These are phyloP conservation scores for Brachionus sp. DNA, from an alignment of 1,140 invertebrate species.

Conservation along the genomic window DNA sequence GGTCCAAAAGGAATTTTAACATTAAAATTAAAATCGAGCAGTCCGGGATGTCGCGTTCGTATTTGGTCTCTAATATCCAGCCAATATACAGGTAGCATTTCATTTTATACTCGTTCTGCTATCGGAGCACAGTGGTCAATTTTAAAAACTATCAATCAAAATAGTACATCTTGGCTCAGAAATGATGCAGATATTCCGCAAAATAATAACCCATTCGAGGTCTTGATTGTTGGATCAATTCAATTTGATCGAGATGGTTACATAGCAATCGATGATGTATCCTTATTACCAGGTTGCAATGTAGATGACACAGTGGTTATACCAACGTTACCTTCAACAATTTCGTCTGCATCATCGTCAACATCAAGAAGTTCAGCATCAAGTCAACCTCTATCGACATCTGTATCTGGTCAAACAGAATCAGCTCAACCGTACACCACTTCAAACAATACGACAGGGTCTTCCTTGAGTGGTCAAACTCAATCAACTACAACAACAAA, in stretches of 20 bases:
- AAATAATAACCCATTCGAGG: conserved; percentile 46
- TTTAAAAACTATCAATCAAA: not conserved
- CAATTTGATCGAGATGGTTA: conserved; percentile 51
- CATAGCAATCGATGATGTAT: conserved; percentile 58
- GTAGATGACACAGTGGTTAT: conserved; percentile 25
- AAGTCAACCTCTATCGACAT: not conserved
- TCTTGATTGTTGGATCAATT: conserved; percentile 53
- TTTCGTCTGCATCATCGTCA: not conserved
- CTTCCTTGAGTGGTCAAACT: not conserved
- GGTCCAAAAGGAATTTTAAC: not conserved
- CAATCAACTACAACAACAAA: not conserved
- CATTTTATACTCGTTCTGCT: conserved; percentile 3
- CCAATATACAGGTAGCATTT: not conserved
- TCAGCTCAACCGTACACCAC: not conserved
- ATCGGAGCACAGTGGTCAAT: not conserved
- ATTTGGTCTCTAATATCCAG: conserved; percentile 1
- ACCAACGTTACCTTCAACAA: not conserved
- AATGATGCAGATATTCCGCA: not conserved
- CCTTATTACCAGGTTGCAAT: conserved; percentile 54
- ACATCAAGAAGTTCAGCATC: not conserved
- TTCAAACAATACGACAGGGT: not conserved
- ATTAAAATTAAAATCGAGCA: conserved; percentile 32
- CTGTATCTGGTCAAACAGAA: not conserved
- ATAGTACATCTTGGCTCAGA: not conserved
- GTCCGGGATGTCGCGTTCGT: not conserved